These are phyloP conservation scores for Orius insidiosus DNA, from an alignment of 1,140 invertebrate genomes.

Conservation along the genomic window DNA sequence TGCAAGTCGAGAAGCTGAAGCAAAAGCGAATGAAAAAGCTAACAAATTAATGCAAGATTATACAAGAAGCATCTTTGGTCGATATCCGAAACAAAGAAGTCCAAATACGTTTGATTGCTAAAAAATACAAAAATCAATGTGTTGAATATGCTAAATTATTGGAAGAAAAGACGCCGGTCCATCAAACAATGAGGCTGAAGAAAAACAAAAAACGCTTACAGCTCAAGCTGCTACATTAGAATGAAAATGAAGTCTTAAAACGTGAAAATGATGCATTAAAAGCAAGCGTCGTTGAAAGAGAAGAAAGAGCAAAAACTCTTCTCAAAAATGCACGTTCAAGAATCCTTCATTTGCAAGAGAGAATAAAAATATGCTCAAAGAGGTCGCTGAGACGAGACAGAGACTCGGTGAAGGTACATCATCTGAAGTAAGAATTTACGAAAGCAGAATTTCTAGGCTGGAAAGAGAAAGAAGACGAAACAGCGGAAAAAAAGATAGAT, in stretches of 20 bases:
- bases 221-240: slow-evolving; percentile 33
- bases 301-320: slow-evolving; percentile 52
- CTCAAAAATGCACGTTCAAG: slow-evolving; percentile 52
- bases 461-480: slow-evolving; percentile 60
- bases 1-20: slow-evolving; percentile 30
- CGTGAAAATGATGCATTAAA: slow-evolving; percentile 53
- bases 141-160: slow-evolving; percentile 48
- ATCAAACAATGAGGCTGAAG: slow-evolving; percentile 31
- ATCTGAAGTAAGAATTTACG: slow-evolving; percentile 43
- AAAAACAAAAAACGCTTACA: slow-evolving; percentile 41
- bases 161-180: slow-evolving; percentile 35
- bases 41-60: slow-evolving; percentile 48
- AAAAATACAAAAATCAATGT: slow-evolving; percentile 78
- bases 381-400: slow-evolving; percentile 38
- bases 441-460: slow-evolving; percentile 44
- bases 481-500: slow-evolving; percentile 38
- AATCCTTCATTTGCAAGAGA: slow-evolving; percentile 48
- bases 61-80: slow-evolving; percentile 46
- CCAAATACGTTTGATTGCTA: slow-evolving; percentile 73
- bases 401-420: slow-evolving; percentile 16
- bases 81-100: slow-evolving; percentile 58
- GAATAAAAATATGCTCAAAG: slow-evolving; percentile 38
- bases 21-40: slow-evolving; percentile 41
- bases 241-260: slow-evolving; percentile 43
- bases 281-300: slow-evolving; percentile 40